phyloP scores from a whole-genome alignment of 1,140 invertebrate genomes.

The Caenorhabditis latens region DNA sequence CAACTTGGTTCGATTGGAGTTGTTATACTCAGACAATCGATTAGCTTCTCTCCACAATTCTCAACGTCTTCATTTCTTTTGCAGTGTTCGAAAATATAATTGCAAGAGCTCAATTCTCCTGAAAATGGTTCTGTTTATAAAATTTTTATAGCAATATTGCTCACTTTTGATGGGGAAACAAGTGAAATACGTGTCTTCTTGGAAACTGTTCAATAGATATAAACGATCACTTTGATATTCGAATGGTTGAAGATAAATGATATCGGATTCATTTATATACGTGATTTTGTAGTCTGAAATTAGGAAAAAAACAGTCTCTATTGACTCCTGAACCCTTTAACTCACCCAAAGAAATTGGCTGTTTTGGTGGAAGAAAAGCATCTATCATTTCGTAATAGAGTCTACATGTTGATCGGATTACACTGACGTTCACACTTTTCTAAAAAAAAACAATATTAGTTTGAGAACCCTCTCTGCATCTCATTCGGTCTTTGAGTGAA shows the following conservation, averaged over 20 bases:
- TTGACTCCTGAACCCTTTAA: background rate
- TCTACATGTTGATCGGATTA: background rate
- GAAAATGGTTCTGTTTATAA: background rate
- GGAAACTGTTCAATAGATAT: background rate
- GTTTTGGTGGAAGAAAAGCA: background rate
- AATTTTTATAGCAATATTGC: background rate
- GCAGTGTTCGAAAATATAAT: slow-evolving; percentile 9
- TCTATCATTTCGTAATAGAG: background rate
- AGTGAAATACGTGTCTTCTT: background rate
- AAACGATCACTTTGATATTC: background rate
- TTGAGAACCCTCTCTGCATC: background rate
- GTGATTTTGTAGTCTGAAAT: slow-evolving; percentile 11
- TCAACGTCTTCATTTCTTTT: background rate
- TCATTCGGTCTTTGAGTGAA: too few species aligned
- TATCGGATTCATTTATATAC: background rate
- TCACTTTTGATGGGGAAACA: slow-evolving; percentile 3
- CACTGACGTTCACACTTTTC: background rate
- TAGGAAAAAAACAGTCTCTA: background rate
- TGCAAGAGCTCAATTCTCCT: slow-evolving; percentile 1
- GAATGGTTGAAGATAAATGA: background rate
- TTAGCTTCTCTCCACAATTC: background rate
- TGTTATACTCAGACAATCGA: background rate
- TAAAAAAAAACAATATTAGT: background rate
- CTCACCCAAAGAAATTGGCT: background rate
- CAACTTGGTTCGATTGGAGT: background rate